Percentiles rank a stretch among this genome's conserved stretches.
Conservation (phyloP, 2,113 vertebrate genomes). For the Jaculus jaculus region DNA sequence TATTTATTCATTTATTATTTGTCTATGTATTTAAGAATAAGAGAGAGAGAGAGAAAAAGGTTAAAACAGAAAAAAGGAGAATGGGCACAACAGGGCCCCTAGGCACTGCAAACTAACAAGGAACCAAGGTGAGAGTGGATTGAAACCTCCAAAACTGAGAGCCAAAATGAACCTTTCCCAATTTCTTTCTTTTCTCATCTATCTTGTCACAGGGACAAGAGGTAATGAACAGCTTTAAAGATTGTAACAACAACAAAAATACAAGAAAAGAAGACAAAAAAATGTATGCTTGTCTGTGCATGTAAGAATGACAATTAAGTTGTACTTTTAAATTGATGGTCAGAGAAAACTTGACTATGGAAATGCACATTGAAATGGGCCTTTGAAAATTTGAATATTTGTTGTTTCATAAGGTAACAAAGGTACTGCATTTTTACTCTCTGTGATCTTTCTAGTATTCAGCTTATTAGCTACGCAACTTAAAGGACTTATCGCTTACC, state of each 20-base stretch:
- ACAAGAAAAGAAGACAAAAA: neutral
- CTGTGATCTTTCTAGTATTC: neutral
- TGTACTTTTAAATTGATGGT: neutral
- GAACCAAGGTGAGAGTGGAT: neutral
- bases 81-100: no score
- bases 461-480: neutral
- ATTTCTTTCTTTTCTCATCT: neutral
- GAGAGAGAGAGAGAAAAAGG: no score
- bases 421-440: neutral
- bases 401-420: neutral
- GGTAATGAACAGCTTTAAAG: neutral
- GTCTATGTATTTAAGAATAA: neutral
- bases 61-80: no score
- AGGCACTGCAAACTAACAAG: no score
- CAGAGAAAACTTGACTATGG: neutral
- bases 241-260: no score
- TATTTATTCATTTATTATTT: neutral
- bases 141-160: neutral
- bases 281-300: neutral
- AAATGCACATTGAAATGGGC: neutral
- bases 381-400: neutral
- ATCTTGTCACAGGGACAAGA: neutral
- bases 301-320: neutral
- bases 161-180: neutral
- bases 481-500: no score